Base-by-base conservation (phyloP, 2,888 invertebrate genomes). In the Limnephilus rhombicus region DNA sequence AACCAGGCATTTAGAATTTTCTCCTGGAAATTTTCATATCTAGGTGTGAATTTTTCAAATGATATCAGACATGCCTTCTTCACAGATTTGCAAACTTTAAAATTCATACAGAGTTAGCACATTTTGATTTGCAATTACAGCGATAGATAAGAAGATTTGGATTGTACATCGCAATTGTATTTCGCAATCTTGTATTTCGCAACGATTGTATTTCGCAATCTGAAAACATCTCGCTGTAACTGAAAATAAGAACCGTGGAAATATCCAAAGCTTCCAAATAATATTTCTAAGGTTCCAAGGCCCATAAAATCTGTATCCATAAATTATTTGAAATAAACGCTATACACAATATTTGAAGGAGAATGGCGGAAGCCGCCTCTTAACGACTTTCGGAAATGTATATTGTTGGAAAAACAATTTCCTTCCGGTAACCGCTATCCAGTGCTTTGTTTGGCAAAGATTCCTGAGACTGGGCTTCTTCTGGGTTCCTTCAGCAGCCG, bases 381-480 rank as follows among this genome's bases (percentile, higher is more conserved):
- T 93, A 93, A 93, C 93, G 93, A 93, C 93, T 93, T 93, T 93
- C 93, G 93, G 93, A 93, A 93, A 93, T 93, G 93, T 93, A 93
- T 93, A 93, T 93, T 93, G 93, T 93, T 93, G 92, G 93, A 93
- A 93, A 93, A 93, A 93, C 93, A 92, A 92, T 93, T 93, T 93
- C 93, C 93, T 93, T 93, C 93, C 93, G 86, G 93, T 92, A 91
- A 92, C 93, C 82, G 88, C 92, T 89, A 81, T 80, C 87, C 86
- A 83, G n/a, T 91, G 90, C 89, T 91, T 91, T 86, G 81, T 91
- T 87, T 53, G 88, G 86, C 82, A 9, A 49, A 88, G 88, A 86
- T n/a, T 80, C 81, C 82, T 82, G 34, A 85, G 49, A 31, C 49
- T 82, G 4, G 37, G 37, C 37, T 1, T 3, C 1, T 2, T 1